phyloP scores from a whole-genome alignment of 1,140 invertebrate species.

The Drosophila lowei region DNA sequence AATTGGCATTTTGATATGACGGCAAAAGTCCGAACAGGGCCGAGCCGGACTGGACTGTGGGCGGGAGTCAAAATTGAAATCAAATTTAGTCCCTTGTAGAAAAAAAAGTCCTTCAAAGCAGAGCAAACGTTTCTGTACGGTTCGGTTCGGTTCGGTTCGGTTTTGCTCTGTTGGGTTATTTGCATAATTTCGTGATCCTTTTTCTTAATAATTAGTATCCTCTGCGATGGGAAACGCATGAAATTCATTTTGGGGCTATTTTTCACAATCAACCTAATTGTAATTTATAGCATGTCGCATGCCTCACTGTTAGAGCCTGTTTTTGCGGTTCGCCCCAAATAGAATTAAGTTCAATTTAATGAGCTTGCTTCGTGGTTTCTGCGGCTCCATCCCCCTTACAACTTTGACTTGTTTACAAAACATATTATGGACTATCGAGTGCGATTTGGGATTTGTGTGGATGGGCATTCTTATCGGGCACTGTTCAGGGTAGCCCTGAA shows the following conservation, averaged over 20 bases:
- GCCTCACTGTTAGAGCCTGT: conserved; percentile 5
- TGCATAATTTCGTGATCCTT: conserved; percentile 45
- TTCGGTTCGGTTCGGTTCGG: neutral
- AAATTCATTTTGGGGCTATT: conserved; percentile 46
- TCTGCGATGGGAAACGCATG: conserved; percentile 23
- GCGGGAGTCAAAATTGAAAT: conserved; percentile 63
- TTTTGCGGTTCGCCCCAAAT: conserved; percentile 50
- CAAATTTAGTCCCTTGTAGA: conserved; percentile 44
- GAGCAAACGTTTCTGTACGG: neutral
- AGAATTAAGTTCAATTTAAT: conserved; percentile 74
- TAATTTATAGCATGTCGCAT: conserved; percentile 66
- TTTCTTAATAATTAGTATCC: conserved; percentile 65
- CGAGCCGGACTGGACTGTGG: conserved; percentile 12
- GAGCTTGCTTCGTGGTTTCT: conserved; percentile 38
- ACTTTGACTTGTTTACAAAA: conserved; percentile 41
- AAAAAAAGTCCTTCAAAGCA: conserved; percentile 13
- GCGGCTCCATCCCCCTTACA: neutral
- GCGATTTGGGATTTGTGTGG: neutral
- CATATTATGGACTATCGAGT: conserved; percentile 22
- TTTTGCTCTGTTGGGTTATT: conserved; percentile 9
- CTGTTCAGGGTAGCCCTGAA: conserved; percentile 26
- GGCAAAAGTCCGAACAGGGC: conserved; percentile 13
- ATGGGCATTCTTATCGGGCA: conserved; percentile 28
- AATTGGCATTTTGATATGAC: conserved; percentile 79
- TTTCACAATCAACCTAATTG: conserved; percentile 78